A percentile compares a stretch with the other conserved stretches of the same genome.
phyloP scores from a whole-genome alignment of 2,797 vertebrate genomes.

The Dendrocincla fuliginosa region DNA sequence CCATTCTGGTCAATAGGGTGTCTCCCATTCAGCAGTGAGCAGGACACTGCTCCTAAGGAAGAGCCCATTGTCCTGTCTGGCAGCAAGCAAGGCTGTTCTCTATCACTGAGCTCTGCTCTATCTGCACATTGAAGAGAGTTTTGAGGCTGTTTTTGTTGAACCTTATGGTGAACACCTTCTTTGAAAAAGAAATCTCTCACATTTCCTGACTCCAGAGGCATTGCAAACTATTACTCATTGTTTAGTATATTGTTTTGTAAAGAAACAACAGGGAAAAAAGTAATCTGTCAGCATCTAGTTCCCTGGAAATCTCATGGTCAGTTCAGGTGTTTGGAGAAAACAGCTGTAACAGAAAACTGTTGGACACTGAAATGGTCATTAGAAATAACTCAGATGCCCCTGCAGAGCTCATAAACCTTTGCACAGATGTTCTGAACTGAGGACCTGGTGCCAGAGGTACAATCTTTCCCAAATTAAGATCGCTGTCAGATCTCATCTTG shows the following conservation, averaged over 20 bases:
- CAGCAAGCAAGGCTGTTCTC: not conserved
- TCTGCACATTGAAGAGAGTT: not conserved
- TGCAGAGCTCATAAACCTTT: not conserved
- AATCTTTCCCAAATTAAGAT: conserved; percentile 7
- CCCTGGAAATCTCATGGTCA: not conserved
- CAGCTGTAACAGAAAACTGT: not conserved
- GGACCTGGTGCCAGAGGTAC: not conserved
- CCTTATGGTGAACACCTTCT: rapidly evolving
- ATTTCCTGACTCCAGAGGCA: not conserved
- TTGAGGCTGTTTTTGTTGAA: not conserved
- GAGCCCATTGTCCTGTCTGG: not conserved
- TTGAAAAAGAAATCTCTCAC: not conserved
- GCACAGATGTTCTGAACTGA: not conserved
- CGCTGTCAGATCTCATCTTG: not conserved
- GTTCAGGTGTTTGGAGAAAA: not conserved
- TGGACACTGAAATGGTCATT: not conserved
- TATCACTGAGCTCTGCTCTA: not conserved
- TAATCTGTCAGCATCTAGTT: not conserved
- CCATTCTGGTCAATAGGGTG: not conserved
- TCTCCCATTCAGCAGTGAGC: not conserved
- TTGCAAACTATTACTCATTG: not conserved
- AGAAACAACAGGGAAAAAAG: not conserved
- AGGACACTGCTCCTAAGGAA: not conserved
- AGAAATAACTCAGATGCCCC: not conserved
- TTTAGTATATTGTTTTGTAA: not conserved